Evolutionary conservation across 2,113 vertebrate species (phyloP).

Genomic region (Gadus chalcogrammus): DNA sequence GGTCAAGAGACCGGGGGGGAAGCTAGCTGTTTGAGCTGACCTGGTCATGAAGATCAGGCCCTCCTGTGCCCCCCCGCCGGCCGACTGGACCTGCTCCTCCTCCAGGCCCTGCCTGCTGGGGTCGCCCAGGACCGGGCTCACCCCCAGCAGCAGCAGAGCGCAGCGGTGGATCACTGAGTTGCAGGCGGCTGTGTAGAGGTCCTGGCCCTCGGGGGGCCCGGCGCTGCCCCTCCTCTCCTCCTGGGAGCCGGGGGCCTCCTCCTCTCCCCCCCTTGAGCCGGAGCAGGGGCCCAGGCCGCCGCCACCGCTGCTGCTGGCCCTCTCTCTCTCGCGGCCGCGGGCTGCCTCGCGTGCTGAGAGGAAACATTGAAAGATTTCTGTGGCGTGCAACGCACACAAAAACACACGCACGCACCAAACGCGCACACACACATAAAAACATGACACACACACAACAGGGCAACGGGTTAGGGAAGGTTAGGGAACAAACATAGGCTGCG

Average conservation of each 20-base stretch:
- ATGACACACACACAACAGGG: conserved; percentile 1
- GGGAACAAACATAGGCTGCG: conserved; percentile 34
- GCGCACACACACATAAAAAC: conserved; percentile 1
- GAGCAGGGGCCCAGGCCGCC: conserved; percentile 60
- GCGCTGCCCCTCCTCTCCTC: conserved; percentile 82
- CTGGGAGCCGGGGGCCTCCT: conserved; percentile 75
- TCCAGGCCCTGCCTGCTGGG: conserved; percentile 81
- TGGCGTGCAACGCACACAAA: conserved; percentile 78
- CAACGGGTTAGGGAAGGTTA: conserved; percentile 45
- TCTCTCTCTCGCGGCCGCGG: conserved; percentile 87
- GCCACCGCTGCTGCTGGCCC: conserved; percentile 75
- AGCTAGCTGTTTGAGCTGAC: conserved; percentile 55
- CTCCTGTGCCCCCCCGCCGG: conserved; percentile 74
- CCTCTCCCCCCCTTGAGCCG: conserved; percentile 71
- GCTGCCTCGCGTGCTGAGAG: conserved; percentile 97
- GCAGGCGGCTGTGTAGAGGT: conserved; percentile 94
- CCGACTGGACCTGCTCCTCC: conserved; percentile 63
- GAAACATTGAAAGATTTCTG: conserved; percentile 99
- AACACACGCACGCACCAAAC: conserved; percentile 23
- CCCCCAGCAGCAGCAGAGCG: conserved; percentile 86
- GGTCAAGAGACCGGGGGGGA: too few relatives aligned
- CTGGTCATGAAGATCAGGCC: conserved; percentile 88
- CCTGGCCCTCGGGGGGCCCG: conserved; percentile 86
- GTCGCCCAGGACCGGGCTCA: conserved; percentile 85
- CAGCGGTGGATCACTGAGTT: conserved; percentile 97